phyloP scores from a whole-genome alignment of 2,888 invertebrate species.

The Dryomyza anilis region DNA sequence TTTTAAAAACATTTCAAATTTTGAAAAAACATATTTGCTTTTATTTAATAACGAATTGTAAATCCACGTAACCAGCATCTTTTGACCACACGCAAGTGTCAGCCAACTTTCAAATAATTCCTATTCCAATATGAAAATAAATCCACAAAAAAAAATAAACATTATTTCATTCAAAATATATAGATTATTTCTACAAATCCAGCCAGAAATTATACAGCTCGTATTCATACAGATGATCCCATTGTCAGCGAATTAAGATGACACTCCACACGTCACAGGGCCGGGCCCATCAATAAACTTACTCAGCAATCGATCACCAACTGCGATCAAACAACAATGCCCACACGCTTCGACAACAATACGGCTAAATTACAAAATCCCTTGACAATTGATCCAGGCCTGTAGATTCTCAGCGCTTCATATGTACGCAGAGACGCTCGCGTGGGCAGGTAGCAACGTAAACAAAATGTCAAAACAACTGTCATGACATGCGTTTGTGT shows the following conservation, averaged over 20 bases:
- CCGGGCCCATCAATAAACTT: not conserved
- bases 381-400: not conserved
- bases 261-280: not conserved
- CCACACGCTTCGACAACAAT: constrained; percentile 8
- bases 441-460: constrained; percentile 26
- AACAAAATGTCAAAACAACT: not conserved
- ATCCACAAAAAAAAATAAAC: no score
- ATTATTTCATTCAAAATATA: no score
- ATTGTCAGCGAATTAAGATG: not conserved
- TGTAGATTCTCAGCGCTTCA: constrained; percentile 11
- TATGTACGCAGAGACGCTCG: constrained; percentile 5
- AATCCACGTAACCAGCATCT: no score
- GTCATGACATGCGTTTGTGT: not conserved
- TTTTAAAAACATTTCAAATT: no score
- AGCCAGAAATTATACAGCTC: no score
- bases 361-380: constrained; percentile 1
- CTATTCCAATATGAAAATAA: no score
- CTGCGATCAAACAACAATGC: not conserved
- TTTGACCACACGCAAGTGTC: no score
- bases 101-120: no score
- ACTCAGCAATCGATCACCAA: not conserved
- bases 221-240: no score
- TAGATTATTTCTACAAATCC: no score
- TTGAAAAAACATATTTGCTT: no score
- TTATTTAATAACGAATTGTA: no score